Evolutionary conservation across 2,113 vertebrate genomes (phyloP).

Genomic region (Crotalus tigris): DNA sequence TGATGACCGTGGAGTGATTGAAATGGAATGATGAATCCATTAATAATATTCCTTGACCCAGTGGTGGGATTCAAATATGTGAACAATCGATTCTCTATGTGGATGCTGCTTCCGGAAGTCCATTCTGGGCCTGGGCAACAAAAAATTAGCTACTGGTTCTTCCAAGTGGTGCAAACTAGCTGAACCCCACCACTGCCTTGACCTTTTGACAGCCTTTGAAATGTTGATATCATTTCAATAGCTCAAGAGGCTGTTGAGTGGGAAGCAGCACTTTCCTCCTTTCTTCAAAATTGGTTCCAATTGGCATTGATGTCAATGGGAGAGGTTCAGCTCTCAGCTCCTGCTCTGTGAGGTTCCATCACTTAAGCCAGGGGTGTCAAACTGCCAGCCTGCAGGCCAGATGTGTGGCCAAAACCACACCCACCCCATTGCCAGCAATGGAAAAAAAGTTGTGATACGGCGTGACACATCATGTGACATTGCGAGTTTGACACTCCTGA

Average conservation of each 20-base stretch:
- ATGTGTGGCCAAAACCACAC: too few relatives aligned
- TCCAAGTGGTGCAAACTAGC: too few relatives aligned
- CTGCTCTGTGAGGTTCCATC: not conserved
- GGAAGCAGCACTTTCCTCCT: not conserved
- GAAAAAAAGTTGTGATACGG: too few relatives aligned
- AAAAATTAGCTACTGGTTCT: too few relatives aligned
- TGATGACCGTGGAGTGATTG: not conserved
- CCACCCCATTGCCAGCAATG: too few relatives aligned
- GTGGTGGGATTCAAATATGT: too few relatives aligned
- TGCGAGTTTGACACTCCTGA: too few relatives aligned
- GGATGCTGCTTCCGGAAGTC: too few relatives aligned
- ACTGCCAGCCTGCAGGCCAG: too few relatives aligned
- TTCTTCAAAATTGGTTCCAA: not conserved
- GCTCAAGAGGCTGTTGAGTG: not conserved
- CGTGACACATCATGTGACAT: too few relatives aligned
- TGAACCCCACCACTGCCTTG: not conserved
- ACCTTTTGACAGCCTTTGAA: not conserved
- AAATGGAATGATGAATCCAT: not conserved
- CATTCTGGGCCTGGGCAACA: too few relatives aligned
- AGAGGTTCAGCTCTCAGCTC: not conserved
- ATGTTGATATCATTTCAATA: not conserved
- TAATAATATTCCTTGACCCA: not conserved
- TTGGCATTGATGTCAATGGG: not conserved
- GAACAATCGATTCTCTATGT: too few relatives aligned
- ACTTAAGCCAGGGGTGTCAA: not conserved